Base-by-base conservation (phyloP, 2,888 invertebrate species). In the Pachliopta kotzebuea region DNA sequence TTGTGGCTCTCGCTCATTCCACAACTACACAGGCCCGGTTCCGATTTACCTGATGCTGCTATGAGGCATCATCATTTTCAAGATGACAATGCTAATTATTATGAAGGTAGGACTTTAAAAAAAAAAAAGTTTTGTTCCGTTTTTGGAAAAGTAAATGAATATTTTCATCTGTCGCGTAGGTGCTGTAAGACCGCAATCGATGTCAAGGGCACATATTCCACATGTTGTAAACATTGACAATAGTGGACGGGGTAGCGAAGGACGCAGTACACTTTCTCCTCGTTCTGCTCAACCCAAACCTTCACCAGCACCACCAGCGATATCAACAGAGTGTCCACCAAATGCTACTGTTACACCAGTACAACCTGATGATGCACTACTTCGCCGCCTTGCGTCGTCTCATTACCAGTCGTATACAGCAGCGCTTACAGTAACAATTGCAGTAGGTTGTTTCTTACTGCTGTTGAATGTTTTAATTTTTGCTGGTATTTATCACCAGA, bases 1-100 rank as follows among this genome's bases (percentile, higher is more conserved):
- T 93, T 98, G 80, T 98, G 98, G 98, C 88, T 98, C 68, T 97
- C 97, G 72, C 93, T 98, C 60, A 96, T 98, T 79, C 98, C 98
- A 61, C 97, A 98, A 81, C 93, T 98, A 62, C 98, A 98, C 83
- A 93, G 96, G 66, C 96, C 97, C 17, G 97, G 97, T 23, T 88
- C 93, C 14, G 94, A 94, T 70, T 72, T 92, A 70, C 95, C 95
- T 70, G 97, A 97, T 78, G 94, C 96, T 68, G 96, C 95, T 68
- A 96, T 97, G 95, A 93, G 96, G 52, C 96, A 97, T 82, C 96
- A 97, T 82, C 97, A 98, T 82, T 96, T 97, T 76, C 94, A 95
- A 74, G 96, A 96, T 66, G 95, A 96, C 74, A 94, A 94, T 72
- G 93, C 94, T 63, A 94, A 95, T 84, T 96, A 95, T 79, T 96